Evolutionary conservation across 2,888 invertebrate species (phyloP).

Genomic region (Drosophila demipolita): DNA sequence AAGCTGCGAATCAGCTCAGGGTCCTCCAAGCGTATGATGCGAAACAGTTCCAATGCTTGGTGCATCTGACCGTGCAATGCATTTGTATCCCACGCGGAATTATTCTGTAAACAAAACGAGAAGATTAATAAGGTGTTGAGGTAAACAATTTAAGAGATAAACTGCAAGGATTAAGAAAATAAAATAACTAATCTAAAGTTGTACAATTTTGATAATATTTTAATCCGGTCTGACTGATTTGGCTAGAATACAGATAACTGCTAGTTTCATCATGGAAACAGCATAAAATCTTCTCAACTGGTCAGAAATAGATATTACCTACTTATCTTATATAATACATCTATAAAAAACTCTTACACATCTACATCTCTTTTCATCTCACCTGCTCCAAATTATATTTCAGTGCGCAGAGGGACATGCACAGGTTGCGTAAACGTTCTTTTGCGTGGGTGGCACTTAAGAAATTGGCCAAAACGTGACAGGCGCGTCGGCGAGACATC

Average conservation of each 20-base stretch:
- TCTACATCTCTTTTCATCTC: not conserved
- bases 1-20: not conserved
- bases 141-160: not conserved
- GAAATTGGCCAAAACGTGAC: slow-evolving; percentile 87
- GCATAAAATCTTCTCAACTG: not conserved
- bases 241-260: not conserved
- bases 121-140: not conserved
- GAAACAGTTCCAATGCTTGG: slow-evolving; percentile 29
- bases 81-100: slow-evolving; percentile 5
- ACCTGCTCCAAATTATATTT: slow-evolving; percentile 10
- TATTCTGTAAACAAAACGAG: slow-evolving; percentile 1
- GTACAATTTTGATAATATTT: not conserved
- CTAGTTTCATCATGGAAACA: not conserved
- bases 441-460: slow-evolving; percentile 20
- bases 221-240: not conserved
- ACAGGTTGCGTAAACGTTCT: not conserved
- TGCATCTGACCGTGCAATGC: slow-evolving; percentile 6
- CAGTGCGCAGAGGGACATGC: slow-evolving; percentile 12
- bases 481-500: slow-evolving; percentile 42
- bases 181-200: not conserved
- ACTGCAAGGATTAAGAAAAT: not conserved
- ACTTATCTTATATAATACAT: not conserved
- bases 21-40: slow-evolving; percentile 36
- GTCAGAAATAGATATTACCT: not conserved
- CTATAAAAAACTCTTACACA: not conserved